Conservation (phyloP, 1,140 invertebrate species). For the Chionoecetes opilio region DNA sequence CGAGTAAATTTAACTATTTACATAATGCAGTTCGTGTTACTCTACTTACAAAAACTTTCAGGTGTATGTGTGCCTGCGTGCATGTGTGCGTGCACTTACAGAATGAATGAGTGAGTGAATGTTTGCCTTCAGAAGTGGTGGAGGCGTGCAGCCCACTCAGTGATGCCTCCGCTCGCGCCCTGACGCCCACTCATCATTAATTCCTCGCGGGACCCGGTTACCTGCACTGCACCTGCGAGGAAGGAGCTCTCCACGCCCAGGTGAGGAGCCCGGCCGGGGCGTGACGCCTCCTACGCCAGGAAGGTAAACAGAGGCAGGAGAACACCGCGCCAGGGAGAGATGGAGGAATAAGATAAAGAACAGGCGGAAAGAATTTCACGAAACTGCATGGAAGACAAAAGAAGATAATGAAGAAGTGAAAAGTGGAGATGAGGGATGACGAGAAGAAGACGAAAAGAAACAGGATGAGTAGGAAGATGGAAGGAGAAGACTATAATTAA, state of each 20-base stretch:
- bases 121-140: neutral
- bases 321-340: neutral
- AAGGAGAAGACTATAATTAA: neutral
- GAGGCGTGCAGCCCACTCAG: neutral
- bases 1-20: slow-evolving; percentile 9
- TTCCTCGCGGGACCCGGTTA: neutral
- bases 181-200: slow-evolving; percentile 13
- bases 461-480: neutral
- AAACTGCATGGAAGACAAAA: too few relatives aligned
- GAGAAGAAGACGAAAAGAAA: neutral
- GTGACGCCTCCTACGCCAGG: neutral
- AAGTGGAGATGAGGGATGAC: too few relatives aligned
- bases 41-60: neutral
- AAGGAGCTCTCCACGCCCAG: neutral
- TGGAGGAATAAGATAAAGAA: neutral
- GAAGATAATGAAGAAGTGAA: too few relatives aligned
- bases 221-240: neutral
- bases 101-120: neutral
- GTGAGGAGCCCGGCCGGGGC: neutral
- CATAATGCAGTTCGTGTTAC: neutral
- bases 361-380: neutral
- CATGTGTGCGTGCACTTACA: too few relatives aligned
- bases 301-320: neutral
- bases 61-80: too few relatives aligned
- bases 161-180: neutral